Conservation (phyloP, 2,113 vertebrate species). For the Ondatra zibethicus region DNA sequence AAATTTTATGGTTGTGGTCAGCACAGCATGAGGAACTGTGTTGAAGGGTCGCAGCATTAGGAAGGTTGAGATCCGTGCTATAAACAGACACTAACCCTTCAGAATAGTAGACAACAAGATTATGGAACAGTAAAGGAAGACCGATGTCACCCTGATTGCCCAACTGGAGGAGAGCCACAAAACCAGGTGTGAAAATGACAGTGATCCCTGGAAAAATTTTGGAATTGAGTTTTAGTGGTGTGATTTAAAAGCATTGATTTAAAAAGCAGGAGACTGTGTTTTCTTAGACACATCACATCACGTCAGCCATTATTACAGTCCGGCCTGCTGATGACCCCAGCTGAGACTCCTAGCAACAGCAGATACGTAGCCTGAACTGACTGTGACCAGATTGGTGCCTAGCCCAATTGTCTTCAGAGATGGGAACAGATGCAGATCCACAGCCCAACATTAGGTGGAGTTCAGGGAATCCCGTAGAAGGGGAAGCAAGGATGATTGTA, state of each 20-base stretch:
- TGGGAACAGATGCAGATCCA: not conserved
- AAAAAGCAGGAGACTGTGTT: conserved; percentile 12
- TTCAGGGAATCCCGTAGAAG: not conserved
- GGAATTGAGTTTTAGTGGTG: conserved; percentile 13
- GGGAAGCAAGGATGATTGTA: too few relatives aligned
- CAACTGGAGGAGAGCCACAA: not conserved
- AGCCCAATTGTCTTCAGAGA: not conserved
- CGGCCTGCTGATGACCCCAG: not conserved
- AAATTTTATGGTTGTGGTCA: not conserved
- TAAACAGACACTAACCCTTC: not conserved
- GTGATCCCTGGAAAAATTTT: not conserved
- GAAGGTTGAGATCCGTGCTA: not conserved
- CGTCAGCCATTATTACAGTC: not conserved
- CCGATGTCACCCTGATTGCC: not conserved
- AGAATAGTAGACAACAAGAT: not conserved
- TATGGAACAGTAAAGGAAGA: not conserved
- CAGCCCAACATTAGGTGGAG: not conserved
- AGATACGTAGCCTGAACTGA: not conserved
- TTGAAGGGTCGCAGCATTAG: not conserved
- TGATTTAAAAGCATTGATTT: conserved; percentile 12
- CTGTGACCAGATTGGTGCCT: not conserved
- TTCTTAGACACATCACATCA: conserved; percentile 1
- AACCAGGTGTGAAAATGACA: not conserved
- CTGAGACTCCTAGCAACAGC: not conserved
- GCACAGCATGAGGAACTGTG: not conserved